phyloP scores from a whole-genome alignment of 2,797 vertebrate genomes.

The Dendrocincla fuliginosa region DNA sequence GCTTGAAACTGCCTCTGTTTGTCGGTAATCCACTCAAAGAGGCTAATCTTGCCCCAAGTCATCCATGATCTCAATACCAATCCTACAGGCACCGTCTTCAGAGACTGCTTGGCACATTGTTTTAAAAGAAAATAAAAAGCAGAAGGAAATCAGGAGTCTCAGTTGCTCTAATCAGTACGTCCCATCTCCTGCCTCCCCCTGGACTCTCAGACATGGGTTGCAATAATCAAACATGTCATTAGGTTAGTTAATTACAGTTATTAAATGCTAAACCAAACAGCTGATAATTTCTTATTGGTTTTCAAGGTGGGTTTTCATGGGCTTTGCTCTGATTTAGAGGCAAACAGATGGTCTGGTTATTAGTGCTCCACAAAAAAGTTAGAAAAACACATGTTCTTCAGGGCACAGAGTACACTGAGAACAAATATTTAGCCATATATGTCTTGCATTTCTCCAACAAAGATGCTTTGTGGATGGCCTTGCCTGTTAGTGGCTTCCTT shows the following conservation, averaged over 20 bases:
- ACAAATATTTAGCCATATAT: conserved; percentile 30
- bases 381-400: conserved; percentile 27
- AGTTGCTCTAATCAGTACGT: conserved; percentile 6
- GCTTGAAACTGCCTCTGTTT: background rate
- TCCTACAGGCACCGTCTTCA: background rate
- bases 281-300: conserved; percentile 56
- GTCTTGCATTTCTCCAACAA: background rate
- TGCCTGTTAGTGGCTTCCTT: background rate
- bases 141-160: background rate
- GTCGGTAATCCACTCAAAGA: background rate
- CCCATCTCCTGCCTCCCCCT: background rate
- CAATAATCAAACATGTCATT: conserved; percentile 52
- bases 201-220: background rate
- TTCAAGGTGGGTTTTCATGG: conserved; percentile 49
- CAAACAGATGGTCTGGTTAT: conserved; percentile 61
- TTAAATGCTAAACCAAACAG: conserved; percentile 57
- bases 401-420: conserved; percentile 5
- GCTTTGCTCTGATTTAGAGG: conserved; percentile 46
- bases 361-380: conserved; percentile 30
- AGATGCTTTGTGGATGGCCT: background rate
- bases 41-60: background rate
- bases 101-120: background rate
- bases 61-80: background rate
- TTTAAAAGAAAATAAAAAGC: background rate
- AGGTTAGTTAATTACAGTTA: conserved; percentile 50